These are phyloP conservation scores for Catocala sponsa DNA, from an alignment of 2,888 invertebrate genomes.

Conservation along the genomic window DNA sequence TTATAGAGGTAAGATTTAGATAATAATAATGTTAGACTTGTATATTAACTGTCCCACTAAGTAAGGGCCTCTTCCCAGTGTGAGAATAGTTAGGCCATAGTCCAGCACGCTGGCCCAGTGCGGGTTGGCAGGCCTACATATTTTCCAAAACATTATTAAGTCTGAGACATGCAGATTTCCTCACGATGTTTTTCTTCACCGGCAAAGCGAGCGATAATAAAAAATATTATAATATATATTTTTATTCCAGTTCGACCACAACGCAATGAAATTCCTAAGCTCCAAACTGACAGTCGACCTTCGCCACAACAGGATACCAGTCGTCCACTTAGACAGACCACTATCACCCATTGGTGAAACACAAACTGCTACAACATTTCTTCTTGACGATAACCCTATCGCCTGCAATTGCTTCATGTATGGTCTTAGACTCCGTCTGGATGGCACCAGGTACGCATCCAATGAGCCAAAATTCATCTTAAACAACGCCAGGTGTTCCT, in stretches of 20 bases:
- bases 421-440: slow-evolving; percentile 25
- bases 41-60: too few relatives aligned
- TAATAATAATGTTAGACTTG: too few relatives aligned
- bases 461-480: slow-evolving; percentile 20
- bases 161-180: too few relatives aligned
- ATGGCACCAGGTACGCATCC: accelerated
- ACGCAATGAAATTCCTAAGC: slow-evolving; percentile 21
- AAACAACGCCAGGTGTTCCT: slow-evolving; percentile 18
- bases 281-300: slow-evolving; percentile 36
- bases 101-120: too few relatives aligned
- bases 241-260: slow-evolving; percentile 26
- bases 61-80: too few relatives aligned
- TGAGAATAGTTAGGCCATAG: too few relatives aligned
- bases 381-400: slow-evolving; percentile 60
- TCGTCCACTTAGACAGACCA: slow-evolving; percentile 8
- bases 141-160: too few relatives aligned
- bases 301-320: slow-evolving; percentile 56
- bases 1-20: slow-evolving; percentile 23
- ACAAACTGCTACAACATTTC: slow-evolving; percentile 23
- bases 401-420: slow-evolving; percentile 60
- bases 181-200: too few relatives aligned
- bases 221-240: not conserved
- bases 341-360: not conserved
- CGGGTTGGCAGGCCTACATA: too few relatives aligned
- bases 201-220: too few relatives aligned